Evolutionary conservation across 2,797 vertebrate genomes (phyloP).

Genomic region (Pangasius macronema): DNA sequence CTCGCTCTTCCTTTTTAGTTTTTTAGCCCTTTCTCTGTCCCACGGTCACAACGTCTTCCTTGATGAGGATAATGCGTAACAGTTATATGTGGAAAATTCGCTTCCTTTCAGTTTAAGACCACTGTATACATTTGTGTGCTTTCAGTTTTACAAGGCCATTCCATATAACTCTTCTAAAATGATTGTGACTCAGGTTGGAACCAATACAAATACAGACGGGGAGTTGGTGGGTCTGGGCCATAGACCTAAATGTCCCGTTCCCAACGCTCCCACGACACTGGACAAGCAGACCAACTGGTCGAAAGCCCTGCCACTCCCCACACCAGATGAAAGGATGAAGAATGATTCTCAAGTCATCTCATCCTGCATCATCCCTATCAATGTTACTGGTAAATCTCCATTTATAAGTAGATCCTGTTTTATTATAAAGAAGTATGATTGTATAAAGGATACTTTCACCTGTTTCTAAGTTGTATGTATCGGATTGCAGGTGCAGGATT

Average conservation of each 20-base stretch:
- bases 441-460: background rate
- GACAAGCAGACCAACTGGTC: conserved; percentile 98
- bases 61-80: background rate
- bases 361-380: conserved; percentile 98
- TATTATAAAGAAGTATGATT: background rate
- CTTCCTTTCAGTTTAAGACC: background rate
- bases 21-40: background rate
- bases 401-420: background rate
- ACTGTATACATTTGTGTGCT: background rate
- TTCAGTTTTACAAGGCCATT: background rate
- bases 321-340: conserved; percentile 88
- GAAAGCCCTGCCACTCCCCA: conserved; percentile 89
- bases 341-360: conserved; percentile 91
- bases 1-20: background rate
- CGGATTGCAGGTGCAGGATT: conserved; percentile 91
- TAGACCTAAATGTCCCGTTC: conserved; percentile 88
- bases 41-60: background rate
- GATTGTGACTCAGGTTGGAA: conserved; percentile 78
- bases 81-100: background rate
- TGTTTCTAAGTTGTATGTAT: conserved; percentile 35
- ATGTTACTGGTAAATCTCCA: conserved; percentile 87
- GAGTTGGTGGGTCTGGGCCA: conserved; percentile 81
- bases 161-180: background rate
- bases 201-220: conserved; percentile 82
- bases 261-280: conserved; percentile 86